Base-by-base conservation (phyloP, 2,888 invertebrate genomes). In the Limnephilus lunatus region DNA sequence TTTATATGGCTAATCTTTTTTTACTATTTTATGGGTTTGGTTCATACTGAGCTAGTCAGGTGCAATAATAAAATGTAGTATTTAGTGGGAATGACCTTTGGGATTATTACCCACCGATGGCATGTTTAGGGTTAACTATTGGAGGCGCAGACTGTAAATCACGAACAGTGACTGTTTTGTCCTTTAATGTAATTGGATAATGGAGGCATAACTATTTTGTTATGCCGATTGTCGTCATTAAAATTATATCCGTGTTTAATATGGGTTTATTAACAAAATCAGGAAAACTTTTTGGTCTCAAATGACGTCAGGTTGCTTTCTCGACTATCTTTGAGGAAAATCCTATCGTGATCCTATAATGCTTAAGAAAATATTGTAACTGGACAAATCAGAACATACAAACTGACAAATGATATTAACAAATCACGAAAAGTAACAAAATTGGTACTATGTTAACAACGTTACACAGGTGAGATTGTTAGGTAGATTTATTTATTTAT, bases 61-160 rank as follows among this genome's bases (percentile, higher is more conserved):
- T 68, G 68, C n/a, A n/a, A 68, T n/a, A 68, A 68, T 68, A 68
- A 25, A 68, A 68, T 68, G 25, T 68, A 68, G 68, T 68, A 68
- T 68, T 68, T 68, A 68, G 68, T 68, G 68, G 68, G 68, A 68
- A 68, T 68, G 68, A 68, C 68, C 68, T 68, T 68, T 68, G 9
- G 68, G 68, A 68, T 68, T 68, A 68, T 68, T 68, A 68, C 25
- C 68, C 9, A 68, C 68, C 25, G 68, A 68, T 68, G 68, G 68
- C 68, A 68, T 68, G 68, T 68, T 68, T 68, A 68, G 68, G 68
- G 68, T 68, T 68, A 68, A 68, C 68, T 68, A 68, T 68, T 68
- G n/a, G 68, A 68, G 68, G 25, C 68, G n/a, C 68, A 68, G 68
- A 11, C 25, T 25, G n/a, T 68, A 68, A 68, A 68, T 68, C 68